A percentile compares a stretch with the other conserved stretches of the same genome.
These are phyloP conservation scores for Hypercompe scribonia DNA, from an alignment of 2,888 invertebrate genomes.

Conservation along the genomic window DNA sequence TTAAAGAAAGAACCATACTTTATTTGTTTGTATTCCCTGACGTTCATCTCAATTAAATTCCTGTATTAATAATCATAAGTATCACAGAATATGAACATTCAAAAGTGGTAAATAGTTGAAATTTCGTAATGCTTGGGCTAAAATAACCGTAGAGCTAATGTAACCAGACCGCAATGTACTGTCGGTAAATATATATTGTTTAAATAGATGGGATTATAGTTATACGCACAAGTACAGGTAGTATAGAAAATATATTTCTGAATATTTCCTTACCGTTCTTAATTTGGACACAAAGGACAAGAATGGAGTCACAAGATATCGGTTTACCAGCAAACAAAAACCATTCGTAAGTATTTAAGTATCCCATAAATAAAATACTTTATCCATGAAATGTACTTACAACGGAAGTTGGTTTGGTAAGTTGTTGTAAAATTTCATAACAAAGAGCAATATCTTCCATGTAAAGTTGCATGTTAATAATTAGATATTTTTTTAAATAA, in stretches of 20 bases:
- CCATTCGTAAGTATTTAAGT: not conserved
- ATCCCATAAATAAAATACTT: not conserved
- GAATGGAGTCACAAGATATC: not conserved
- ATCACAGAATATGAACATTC: too few species aligned
- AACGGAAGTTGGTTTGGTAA: not conserved
- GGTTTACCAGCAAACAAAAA: not conserved
- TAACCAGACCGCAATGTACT: not conserved
- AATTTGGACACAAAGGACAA: not conserved
- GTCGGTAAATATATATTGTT: too few species aligned
- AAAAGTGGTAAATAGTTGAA: too few species aligned
- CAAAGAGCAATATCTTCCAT: not conserved
- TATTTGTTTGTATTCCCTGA: not conserved
- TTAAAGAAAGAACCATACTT: too few species aligned
- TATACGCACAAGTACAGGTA: too few species aligned
- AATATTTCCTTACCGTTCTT: not conserved
- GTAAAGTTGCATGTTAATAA: not conserved
- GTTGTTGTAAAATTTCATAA: not conserved
- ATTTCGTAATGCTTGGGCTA: too few species aligned
- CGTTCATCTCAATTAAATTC: too few species aligned
- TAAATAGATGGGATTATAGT: too few species aligned
- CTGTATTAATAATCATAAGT: too few species aligned
- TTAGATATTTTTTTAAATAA: not conserved
- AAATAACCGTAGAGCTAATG: not conserved
- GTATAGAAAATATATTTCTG: not conserved
- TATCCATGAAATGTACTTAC: not conserved